These are phyloP conservation scores for Hozukius guyotensis DNA, from an alignment of 2,797 vertebrate genomes.

Conservation along the genomic window DNA sequence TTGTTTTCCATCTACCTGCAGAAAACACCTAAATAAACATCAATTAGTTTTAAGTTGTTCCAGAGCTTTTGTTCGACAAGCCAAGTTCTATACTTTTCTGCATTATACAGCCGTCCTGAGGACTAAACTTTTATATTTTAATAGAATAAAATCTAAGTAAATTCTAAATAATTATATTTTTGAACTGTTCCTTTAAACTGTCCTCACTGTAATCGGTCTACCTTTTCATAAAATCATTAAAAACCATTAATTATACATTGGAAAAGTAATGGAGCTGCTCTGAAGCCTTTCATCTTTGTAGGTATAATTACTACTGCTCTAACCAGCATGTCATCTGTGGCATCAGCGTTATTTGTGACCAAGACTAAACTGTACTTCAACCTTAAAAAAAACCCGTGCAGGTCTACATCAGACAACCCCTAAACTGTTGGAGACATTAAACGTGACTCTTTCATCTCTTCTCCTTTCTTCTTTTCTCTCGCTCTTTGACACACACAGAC, in stretches of 20 bases:
- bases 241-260: conserved; percentile 36
- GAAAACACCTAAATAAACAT: not conserved
- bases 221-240: conserved; percentile 21
- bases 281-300: conserved; percentile 34
- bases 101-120: not conserved
- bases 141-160: not conserved
- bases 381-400: conserved; percentile 28
- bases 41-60: not conserved
- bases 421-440: conserved; percentile 54
- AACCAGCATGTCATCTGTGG: conserved; percentile 3
- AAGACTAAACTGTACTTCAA: conserved; percentile 33
- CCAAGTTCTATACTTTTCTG: not conserved
- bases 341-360: conserved; percentile 24
- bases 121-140: not conserved
- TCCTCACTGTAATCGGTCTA: not conserved
- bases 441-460: conserved; percentile 63
- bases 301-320: conserved; percentile 24
- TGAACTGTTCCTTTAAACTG: not conserved
- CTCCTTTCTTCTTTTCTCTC: conserved; percentile 53
- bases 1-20: not conserved
- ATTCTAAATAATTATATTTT: not conserved
- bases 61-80: not conserved
- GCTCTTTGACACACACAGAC: conserved; percentile 53
- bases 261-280: not conserved
- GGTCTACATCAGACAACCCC: conserved; percentile 39